phyloP scores from a whole-genome alignment of 1,140 invertebrate genomes.

The Achatina immaculata region DNA sequence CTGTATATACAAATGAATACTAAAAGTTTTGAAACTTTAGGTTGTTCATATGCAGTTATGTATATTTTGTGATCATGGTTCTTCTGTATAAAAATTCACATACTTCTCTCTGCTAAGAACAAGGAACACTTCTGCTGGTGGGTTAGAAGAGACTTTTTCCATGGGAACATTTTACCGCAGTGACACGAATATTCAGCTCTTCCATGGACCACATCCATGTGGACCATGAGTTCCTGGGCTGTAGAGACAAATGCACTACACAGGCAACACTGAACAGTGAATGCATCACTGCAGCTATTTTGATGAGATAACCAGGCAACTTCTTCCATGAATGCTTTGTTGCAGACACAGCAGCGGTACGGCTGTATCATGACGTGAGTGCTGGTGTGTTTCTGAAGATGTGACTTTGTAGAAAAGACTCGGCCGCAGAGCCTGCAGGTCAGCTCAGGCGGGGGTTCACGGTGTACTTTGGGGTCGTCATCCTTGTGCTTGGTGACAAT shows the following conservation, averaged over 20 bases:
- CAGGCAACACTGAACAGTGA: conserved; percentile 34
- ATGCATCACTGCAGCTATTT: conserved; percentile 8
- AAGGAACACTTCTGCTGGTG: conserved; percentile 40
- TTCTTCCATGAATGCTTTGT: conserved; percentile 35
- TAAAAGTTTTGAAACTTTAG: too few species aligned
- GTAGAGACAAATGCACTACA: conserved; percentile 28
- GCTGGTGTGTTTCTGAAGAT: conserved; percentile 36
- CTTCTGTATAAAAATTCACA: background rate
- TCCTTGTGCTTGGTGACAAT: conserved; percentile 37
- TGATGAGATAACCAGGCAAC: conserved; percentile 21
- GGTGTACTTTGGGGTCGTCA: conserved; percentile 28
- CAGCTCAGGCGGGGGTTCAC: conserved; percentile 31
- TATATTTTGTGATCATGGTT: too few species aligned
- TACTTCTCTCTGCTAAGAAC: conserved; percentile 21
- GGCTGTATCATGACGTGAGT: conserved; percentile 37
- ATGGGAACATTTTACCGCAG: conserved; percentile 37
- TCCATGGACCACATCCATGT: conserved; percentile 35
- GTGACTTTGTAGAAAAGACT: conserved; percentile 34
- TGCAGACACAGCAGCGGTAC: conserved; percentile 30
- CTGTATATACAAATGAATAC: too few species aligned
- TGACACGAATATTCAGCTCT: conserved; percentile 32
- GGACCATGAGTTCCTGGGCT: conserved; percentile 21
- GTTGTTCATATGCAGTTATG: too few species aligned
- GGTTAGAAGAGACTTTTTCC: conserved; percentile 38
- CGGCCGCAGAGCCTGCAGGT: conserved; percentile 24